Base-by-base conservation (phyloP, 2,888 invertebrate genomes). In the Celastrina argiolus region DNA sequence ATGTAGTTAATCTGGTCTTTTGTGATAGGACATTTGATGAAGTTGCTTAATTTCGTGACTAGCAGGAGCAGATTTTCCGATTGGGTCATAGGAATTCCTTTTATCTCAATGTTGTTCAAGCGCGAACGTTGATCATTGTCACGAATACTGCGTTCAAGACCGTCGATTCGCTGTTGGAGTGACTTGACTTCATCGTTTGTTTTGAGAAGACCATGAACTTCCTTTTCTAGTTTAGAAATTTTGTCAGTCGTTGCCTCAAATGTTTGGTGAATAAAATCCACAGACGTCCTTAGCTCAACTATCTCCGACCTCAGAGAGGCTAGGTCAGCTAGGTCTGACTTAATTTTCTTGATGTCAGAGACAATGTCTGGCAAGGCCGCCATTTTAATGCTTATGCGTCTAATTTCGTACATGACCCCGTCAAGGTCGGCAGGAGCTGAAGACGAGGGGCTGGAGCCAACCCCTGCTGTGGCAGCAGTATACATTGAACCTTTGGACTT, bases 1-100 rank as follows among this genome's bases (percentile, higher is more conserved):
- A 69, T 66, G 14, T 69, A 64, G 7, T 69, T 70, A 14, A 70
- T 67, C 14, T 69, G 70, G n/a, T 70, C 66, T 26, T 68, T 69
- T 8, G 65, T 39, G 12, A 69, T 68, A 2, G 14, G 22, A 7
- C 51, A 61, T 10, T 63, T 63, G 8, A 70, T 56, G 10, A 31
- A n/a, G 8, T 36, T 18, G 0, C 68, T 67, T 12, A 69, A 56
- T n/a, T 63, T 70, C 12, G 28, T 0, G 2, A 56, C 26, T n/a
- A 56, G 4, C 16, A 12, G 6, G 12, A 56, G 28, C 12, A 56
- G 26, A 26, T 56, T 56, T 26, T 56, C 56, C 4, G 56, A 56
- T 26, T 26, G 10, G 2, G 28, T 28, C 26, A 28, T 18, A 28
- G 56, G 56, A 1, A 56, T 10, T 26, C 18, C 56, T 10, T 56